Percentiles rank a stretch among this genome's conserved stretches.
Evolutionary conservation across 2,888 invertebrate species (phyloP).

Genomic region (Dorcus hopei): DNA sequence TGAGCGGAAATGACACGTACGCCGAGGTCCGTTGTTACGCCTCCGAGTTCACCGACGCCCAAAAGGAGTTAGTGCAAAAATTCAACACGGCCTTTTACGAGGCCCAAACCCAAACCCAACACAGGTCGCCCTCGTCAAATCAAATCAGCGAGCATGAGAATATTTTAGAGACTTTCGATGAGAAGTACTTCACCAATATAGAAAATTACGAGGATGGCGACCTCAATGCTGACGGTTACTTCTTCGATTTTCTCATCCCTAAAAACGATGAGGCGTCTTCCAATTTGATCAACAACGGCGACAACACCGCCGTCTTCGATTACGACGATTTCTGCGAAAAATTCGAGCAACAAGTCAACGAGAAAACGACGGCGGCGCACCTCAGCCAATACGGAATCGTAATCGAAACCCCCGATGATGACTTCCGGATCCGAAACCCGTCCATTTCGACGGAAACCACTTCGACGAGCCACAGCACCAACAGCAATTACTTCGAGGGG

Average conservation of each 20-base stretch:
- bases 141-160: constrained; percentile 23
- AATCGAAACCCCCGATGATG: background rate
- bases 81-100: constrained; percentile 49
- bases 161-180: constrained; percentile 36
- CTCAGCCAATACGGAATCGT: background rate
- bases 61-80: constrained; percentile 46
- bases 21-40: too few relatives aligned
- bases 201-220: constrained; percentile 22
- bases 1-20: too few relatives aligned
- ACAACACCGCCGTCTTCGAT: constrained; percentile 30
- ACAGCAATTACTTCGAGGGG: constrained; percentile 1
- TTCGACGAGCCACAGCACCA: constrained; percentile 7
- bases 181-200: constrained; percentile 28
- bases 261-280: background rate
- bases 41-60: constrained; percentile 23
- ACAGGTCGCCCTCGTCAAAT: constrained; percentile 22
- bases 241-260: constrained; percentile 21
- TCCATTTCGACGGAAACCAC: constrained; percentile 15
- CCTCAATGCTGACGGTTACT: constrained; percentile 7
- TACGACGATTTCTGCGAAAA: constrained; percentile 42
- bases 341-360: constrained; percentile 33
- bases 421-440: constrained; percentile 1
- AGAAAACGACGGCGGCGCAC: background rate
- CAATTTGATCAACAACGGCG: background rate
- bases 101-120: constrained; percentile 29